These are phyloP conservation scores for Cyclophora punctaria DNA, from an alignment of 2,888 invertebrate species.

Conservation along the genomic window DNA sequence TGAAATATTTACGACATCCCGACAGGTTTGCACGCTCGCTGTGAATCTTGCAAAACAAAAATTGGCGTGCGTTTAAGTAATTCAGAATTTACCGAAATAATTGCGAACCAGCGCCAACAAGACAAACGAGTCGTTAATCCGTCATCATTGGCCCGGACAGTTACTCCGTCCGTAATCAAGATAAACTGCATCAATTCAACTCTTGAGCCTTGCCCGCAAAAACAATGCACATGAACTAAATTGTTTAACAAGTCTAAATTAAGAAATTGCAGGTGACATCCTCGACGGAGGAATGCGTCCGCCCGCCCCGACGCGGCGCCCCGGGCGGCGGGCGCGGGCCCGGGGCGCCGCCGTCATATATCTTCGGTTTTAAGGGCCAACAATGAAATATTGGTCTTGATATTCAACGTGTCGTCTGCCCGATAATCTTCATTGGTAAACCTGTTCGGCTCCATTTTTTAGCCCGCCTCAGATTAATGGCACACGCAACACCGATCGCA, in stretches of 20 bases:
- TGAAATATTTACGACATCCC: no score
- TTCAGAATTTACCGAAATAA: no score
- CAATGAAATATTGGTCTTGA: conserved; percentile 32
- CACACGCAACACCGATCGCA: no score
- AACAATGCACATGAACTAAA: conserved; percentile 15
- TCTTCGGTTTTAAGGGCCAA: conserved; percentile 20
- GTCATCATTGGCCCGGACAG: no score
- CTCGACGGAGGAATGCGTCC: conserved; percentile 13
- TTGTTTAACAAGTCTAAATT: conserved; percentile 28
- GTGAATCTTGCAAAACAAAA: no score
- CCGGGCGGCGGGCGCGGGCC: neutral
- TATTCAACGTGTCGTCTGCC: conserved; percentile 25
- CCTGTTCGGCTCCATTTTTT: conserved; percentile 15
- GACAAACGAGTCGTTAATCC: no score
- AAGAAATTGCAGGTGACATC: conserved; percentile 32
- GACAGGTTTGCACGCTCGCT: no score
- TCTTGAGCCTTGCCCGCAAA: conserved; percentile 8
- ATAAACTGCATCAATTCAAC: conserved; percentile 1
- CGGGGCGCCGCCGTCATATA: conserved; percentile 16
- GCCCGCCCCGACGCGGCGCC: neutral
- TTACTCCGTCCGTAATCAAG: neutral
- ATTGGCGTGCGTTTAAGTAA: no score
- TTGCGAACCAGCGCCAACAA: no score
- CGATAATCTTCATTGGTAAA: conserved; percentile 29
- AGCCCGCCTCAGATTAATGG: conserved; percentile 7